phyloP scores from a whole-genome alignment of 2,797 vertebrate genomes.

The Buceros bicornis region DNA sequence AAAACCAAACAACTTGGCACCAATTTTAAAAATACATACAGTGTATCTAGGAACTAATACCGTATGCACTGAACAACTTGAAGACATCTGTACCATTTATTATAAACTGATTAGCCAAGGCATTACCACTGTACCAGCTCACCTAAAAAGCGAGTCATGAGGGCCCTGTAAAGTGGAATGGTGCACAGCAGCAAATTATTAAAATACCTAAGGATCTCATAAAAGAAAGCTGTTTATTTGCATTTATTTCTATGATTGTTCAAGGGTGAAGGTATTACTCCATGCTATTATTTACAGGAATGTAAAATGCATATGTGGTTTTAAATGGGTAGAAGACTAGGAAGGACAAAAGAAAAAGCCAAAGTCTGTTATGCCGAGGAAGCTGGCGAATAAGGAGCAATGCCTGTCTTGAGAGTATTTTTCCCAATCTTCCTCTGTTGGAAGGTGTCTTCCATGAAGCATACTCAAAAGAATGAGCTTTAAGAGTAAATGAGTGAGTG shows the following conservation, averaged over 20 bases:
- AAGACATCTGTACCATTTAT: slow-evolving; percentile 29
- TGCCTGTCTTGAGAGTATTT: not conserved
- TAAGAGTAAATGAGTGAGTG: not conserved
- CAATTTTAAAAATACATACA: slow-evolving; percentile 48
- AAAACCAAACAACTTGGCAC: slow-evolving; percentile 57
- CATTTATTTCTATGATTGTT: not conserved
- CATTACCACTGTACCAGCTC: not conserved
- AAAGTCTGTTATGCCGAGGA: accelerated
- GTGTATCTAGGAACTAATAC: slow-evolving; percentile 21
- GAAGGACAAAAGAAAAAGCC: not conserved
- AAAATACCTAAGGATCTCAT: not conserved
- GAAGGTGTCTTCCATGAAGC: not conserved
- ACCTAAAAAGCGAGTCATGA: not conserved
- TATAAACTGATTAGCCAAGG: not conserved
- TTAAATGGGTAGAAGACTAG: not conserved
- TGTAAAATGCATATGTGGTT: not conserved
- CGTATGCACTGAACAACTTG: slow-evolving; percentile 16
- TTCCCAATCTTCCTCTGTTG: not conserved
- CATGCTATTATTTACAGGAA: not conserved
- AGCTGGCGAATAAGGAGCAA: not conserved
- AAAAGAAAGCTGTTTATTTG: not conserved
- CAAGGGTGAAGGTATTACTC: not conserved
- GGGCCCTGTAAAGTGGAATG: not conserved
- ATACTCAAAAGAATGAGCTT: not conserved
- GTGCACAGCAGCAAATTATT: not conserved